phyloP scores from a whole-genome alignment of 37 sponge, comb jelly and placozoan species.

The Geodia barretti region DNA sequence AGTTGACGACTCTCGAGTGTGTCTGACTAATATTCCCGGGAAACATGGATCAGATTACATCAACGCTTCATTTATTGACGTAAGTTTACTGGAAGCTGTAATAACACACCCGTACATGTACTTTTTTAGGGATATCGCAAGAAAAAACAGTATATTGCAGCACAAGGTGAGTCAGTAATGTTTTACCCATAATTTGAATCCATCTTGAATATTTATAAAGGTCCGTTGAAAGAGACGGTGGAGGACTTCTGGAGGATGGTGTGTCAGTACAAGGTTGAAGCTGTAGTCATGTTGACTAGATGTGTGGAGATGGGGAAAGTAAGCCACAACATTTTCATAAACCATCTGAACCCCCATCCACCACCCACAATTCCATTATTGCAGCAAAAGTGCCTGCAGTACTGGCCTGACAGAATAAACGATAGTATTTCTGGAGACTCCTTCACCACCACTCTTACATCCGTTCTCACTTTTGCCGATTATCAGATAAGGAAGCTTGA shows the following conservation, averaged over 20 bases:
- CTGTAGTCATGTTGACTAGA: slow-evolving; percentile 7
- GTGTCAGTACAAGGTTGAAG: slow-evolving; percentile 2
- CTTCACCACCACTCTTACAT: slow-evolving; percentile 24
- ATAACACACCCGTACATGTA: not conserved
- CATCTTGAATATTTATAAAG: not conserved
- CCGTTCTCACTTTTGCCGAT: slow-evolving; percentile 39
- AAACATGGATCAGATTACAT: not conserved
- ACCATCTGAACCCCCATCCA: too few relatives aligned
- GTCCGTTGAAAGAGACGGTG: not conserved
- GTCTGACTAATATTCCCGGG: not conserved
- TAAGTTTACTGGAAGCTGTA: not conserved
- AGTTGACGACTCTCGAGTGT: not conserved
- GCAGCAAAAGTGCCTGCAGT: too few relatives aligned
- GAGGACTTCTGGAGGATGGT: slow-evolving; percentile 16
- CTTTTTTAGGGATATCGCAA: not conserved
- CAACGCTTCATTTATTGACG: not conserved
- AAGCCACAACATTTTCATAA: not conserved
- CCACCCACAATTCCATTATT: too few relatives aligned
- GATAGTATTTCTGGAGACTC: not conserved
- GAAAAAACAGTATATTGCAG: not conserved
- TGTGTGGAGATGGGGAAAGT: slow-evolving; percentile 2
- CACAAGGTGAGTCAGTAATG: not conserved
- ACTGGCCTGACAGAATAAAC: not conserved
- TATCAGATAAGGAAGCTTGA: slow-evolving; percentile 40
- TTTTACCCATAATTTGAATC: not conserved